Evolutionary conservation across 2,797 vertebrate species (phyloP).

Genomic region (Squalus acanthias): DNA sequence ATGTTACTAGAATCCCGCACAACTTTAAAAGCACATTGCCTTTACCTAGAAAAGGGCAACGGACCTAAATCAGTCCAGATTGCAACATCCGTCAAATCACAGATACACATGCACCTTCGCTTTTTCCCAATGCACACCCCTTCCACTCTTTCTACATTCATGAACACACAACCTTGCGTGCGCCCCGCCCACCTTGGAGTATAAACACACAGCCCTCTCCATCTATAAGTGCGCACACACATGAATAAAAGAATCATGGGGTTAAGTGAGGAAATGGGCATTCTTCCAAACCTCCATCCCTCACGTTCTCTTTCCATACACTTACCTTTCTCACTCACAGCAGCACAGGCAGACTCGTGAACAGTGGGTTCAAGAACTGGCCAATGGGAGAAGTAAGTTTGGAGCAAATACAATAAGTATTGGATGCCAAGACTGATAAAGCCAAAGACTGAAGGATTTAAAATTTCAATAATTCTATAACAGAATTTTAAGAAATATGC

Average conservation of each 20-base stretch:
- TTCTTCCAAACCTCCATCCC: not conserved
- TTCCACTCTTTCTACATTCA: not conserved
- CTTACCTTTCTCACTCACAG: no score
- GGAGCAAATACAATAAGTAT: no score
- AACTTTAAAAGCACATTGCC: not conserved
- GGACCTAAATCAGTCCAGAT: not conserved
- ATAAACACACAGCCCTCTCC: not conserved
- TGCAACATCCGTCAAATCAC: not conserved
- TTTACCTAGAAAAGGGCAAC: not conserved
- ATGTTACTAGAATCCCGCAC: not conserved
- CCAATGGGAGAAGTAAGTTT: no score
- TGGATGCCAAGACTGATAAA: no score
- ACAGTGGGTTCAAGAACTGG: no score
- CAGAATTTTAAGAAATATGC: no score
- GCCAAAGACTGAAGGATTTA: no score
- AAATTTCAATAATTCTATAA: no score
- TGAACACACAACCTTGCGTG: not conserved
- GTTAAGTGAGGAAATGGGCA: not conserved
- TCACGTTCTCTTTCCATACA: not conserved
- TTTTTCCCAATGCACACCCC: not conserved
- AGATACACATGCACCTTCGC: not conserved
- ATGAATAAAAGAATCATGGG: not conserved
- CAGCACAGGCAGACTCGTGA: no score
- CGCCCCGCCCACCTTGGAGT: no score
- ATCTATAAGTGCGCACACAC: not conserved